phyloP scores from a whole-genome alignment of 2,797 vertebrate genomes.

The Schizopygopsis pylzovi region DNA sequence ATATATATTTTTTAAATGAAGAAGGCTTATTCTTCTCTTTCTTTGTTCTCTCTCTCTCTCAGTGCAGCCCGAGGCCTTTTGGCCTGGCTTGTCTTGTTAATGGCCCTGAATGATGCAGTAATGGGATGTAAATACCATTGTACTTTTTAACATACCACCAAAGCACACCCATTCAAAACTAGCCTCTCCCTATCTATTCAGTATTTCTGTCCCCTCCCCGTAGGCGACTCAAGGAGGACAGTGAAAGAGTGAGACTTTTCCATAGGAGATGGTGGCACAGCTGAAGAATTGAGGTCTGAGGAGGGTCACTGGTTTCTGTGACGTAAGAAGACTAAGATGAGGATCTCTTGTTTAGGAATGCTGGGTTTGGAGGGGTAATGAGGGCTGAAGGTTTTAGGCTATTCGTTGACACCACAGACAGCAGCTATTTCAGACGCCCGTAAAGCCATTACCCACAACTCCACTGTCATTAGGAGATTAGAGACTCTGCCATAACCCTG shows the following conservation, averaged over 20 bases:
- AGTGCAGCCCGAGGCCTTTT: slow-evolving; percentile 59
- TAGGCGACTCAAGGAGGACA: slow-evolving; percentile 39
- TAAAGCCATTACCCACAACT: slow-evolving; percentile 63
- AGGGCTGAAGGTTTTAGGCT: slow-evolving; percentile 59
- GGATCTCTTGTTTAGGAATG: slow-evolving; percentile 43
- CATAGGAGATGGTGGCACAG: slow-evolving; percentile 34
- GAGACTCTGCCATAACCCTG: slow-evolving; percentile 55
- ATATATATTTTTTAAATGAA: not conserved
- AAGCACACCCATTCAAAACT: slow-evolving; percentile 65
- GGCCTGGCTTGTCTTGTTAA: slow-evolving; percentile 73
- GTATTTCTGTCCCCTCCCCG: slow-evolving; percentile 35
- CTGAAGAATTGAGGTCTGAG: slow-evolving; percentile 19
- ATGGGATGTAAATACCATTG: slow-evolving; percentile 74
- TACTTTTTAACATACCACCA: slow-evolving; percentile 73
- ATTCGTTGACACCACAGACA: slow-evolving; percentile 57
- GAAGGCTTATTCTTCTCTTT: slow-evolving; percentile 18
- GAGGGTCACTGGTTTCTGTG: slow-evolving; percentile 47
- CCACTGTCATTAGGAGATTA: slow-evolving; percentile 64
- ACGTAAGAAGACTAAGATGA: slow-evolving; percentile 27
- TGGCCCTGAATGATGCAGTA: slow-evolving; percentile 72
- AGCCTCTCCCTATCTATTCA: slow-evolving; percentile 45
- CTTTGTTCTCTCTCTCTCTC: slow-evolving; percentile 46
- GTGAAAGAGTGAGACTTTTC: slow-evolving; percentile 34
- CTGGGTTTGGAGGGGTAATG: slow-evolving; percentile 46
- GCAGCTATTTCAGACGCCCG: slow-evolving; percentile 64